Evolutionary conservation across 1,140 invertebrate species (phyloP), one percentile per base, ranked within the genome.

Genomic region (Bombus pyrosoma): DNA sequence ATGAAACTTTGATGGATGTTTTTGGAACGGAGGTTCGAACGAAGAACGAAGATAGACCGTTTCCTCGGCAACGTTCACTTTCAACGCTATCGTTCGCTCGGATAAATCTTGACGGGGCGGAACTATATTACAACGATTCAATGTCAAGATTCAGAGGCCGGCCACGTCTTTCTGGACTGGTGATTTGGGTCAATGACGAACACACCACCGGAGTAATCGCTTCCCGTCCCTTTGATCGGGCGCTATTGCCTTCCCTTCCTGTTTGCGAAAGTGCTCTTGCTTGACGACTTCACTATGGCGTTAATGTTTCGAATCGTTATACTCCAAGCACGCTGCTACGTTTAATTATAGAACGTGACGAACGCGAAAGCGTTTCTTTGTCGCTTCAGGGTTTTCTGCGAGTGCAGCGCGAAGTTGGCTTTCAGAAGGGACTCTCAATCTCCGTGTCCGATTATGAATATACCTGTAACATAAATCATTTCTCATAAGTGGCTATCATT

Each of bases 141-240:
- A 85, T 87, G 82, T 87, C 82, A 87, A 85, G 86, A 84, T 80
- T 75, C 71, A 74, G 59, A 79, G 75, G 81, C 80, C 47, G 59
- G 74, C 66, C 57, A 41, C 39, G 69, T 75, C 72, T 69, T 71
- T 74, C 69, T 41, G 32, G 39, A 1, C 53, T 62, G 43, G 66
- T 39, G 74, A 87, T 85, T 85, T 80, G 76, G 86, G 86, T 85
- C 86, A 87, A 87, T 87, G 86, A 79, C 86, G 71, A 72, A 77
- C n/a, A 66, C 64, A 32, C n/a, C 64, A 41, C 28, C 53, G 74
- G 66, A 83, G 83, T 86, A 83, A 86, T 83, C 85, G 81, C 34
- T 83, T 86, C 68, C 85, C 53, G 64, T 77, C 64, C 73, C 73
- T 86, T 83, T 83, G n/a, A 64, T 86, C 69, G 68, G 53, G 1